A percentile compares a stretch with the other conserved stretches of the same genome.
Conservation (phyloP, 2,113 vertebrate genomes). For the Nanorana parkeri region DNA sequence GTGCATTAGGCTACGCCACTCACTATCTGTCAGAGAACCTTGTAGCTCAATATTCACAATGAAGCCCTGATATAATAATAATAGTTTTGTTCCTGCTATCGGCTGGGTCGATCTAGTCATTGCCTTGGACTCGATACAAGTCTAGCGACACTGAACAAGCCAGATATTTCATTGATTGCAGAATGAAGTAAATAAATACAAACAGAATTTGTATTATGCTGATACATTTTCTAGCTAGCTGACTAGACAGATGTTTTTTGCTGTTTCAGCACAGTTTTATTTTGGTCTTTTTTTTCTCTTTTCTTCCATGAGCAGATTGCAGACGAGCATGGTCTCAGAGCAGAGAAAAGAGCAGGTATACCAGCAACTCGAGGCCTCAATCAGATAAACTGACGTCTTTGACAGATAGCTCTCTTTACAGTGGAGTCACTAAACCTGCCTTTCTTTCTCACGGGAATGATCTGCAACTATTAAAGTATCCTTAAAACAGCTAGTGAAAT, state of each 20-base stretch:
- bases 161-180: constrained; percentile 59
- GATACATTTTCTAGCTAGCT: constrained; percentile 63
- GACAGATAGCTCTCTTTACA: constrained; percentile 76
- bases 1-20: constrained; percentile 15
- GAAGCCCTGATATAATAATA: constrained; percentile 47
- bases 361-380: constrained; percentile 67
- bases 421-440: constrained; percentile 78
- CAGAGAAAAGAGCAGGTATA: constrained; percentile 64
- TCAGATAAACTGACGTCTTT: constrained; percentile 79
- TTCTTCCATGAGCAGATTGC: constrained; percentile 67
- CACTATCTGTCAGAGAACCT: constrained; percentile 45
- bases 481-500: constrained; percentile 74
- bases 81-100: constrained; percentile 54
- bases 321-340: constrained; percentile 67
- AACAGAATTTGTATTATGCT: constrained; percentile 62
- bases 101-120: constrained; percentile 55
- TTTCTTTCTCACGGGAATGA: constrained; percentile 76
- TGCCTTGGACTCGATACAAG: constrained; percentile 48
- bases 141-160: constrained; percentile 19
- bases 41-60: constrained; percentile 45
- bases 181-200: constrained; percentile 59
- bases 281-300: constrained; percentile 21
- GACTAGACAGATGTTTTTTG: constrained; percentile 64
- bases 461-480: constrained; percentile 72
- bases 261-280: constrained; percentile 63